These are phyloP conservation scores for Leptinotarsa haldemani DNA, from an alignment of 2,888 invertebrate species.

Conservation along the genomic window DNA sequence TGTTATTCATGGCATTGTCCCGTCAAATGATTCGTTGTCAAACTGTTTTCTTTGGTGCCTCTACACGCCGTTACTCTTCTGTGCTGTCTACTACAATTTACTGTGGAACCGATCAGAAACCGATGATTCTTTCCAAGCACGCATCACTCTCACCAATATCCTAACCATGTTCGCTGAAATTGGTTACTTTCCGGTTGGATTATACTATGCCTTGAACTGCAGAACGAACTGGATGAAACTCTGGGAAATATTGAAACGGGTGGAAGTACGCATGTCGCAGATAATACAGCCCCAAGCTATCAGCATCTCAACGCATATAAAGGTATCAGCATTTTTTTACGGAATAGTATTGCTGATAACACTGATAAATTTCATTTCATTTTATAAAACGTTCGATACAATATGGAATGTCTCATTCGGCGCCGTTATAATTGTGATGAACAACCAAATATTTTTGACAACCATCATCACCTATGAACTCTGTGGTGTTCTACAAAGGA, in stretches of 20 bases:
- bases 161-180: background rate
- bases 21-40: background rate
- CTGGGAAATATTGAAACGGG: background rate
- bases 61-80: background rate
- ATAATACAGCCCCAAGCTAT: background rate
- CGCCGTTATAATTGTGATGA: background rate
- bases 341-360: background rate
- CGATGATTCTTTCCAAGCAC: no score
- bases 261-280: background rate
- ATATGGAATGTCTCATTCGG: background rate
- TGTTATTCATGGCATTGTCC: no score
- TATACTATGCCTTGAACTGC: background rate
- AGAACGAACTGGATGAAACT: background rate
- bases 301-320: background rate
- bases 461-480: background rate
- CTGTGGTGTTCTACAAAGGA: background rate
- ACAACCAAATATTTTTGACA: background rate
- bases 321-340: background rate
- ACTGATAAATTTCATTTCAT: background rate
- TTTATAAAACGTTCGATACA: background rate
- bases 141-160: background rate
- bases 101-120: background rate
- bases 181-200: background rate
- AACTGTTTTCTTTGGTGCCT: background rate
- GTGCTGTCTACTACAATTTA: background rate